phyloP scores from a whole-genome alignment of 1,140 invertebrate genomes.

The Sitophilus oryzae region DNA sequence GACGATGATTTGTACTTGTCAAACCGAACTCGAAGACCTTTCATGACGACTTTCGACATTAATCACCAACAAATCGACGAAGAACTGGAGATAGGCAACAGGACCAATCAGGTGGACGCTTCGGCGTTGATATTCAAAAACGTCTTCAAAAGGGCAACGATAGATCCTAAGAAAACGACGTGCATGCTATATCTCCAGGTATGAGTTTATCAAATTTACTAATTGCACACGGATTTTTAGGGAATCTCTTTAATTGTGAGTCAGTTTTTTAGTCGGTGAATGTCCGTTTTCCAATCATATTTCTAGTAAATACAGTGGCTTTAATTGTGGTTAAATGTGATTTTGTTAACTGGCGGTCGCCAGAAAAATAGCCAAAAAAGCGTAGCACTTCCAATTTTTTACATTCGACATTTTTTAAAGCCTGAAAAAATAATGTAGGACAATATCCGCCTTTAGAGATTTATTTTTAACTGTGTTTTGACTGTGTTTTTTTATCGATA shows the following conservation, averaged over 20 bases:
- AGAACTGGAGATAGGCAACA: conserved; percentile 34
- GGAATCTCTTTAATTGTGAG: too few species aligned
- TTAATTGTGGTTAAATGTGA: neutral
- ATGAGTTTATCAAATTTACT: neutral
- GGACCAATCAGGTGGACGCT: conserved; percentile 33
- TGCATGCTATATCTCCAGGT: conserved; percentile 87
- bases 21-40: conserved; percentile 27
- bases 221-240: neutral
- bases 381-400: too few species aligned
- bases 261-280: too few species aligned
- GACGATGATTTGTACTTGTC: conserved; percentile 27
- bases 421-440: too few species aligned
- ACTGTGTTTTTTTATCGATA: too few species aligned
- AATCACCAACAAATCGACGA: conserved; percentile 39
- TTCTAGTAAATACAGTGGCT: too few species aligned
- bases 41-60: conserved; percentile 32
- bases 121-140: conserved; percentile 50
- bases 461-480: too few species aligned
- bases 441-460: too few species aligned
- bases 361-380: too few species aligned
- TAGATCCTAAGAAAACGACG: conserved; percentile 74
- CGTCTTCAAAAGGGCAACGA: conserved; percentile 64
- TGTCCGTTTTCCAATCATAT: neutral
- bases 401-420: too few species aligned
- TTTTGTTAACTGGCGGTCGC: too few species aligned